These are phyloP conservation scores for Petaurus breviceps DNA, from an alignment of 2,113 vertebrate species.

Conservation along the genomic window DNA sequence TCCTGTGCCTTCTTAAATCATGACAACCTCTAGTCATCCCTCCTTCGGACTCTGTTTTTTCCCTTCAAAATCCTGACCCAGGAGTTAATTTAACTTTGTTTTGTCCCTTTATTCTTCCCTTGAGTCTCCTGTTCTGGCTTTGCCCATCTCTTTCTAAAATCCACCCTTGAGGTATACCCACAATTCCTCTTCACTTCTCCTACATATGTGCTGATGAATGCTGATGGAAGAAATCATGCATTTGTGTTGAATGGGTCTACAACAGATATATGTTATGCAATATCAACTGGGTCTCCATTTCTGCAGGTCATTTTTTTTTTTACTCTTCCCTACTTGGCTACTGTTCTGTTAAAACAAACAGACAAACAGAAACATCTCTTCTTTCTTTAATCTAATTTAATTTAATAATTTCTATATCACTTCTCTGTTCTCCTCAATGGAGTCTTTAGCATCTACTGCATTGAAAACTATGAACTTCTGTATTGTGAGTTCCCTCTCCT, in stretches of 20 bases:
- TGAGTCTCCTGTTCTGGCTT: neutral
- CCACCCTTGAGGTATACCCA: neutral
- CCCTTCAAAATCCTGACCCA: neutral
- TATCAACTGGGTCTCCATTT: too few relatives aligned
- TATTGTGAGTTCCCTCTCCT: too few relatives aligned
- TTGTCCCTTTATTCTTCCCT: neutral
- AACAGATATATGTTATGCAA: too few relatives aligned
- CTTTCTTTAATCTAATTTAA: too few relatives aligned
- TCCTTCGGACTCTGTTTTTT: neutral
- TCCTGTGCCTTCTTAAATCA: too few relatives aligned
- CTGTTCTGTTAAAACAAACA: too few relatives aligned
- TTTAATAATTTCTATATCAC: too few relatives aligned
- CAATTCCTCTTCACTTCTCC: neutral
- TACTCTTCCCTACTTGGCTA: too few relatives aligned
- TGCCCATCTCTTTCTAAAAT: neutral
- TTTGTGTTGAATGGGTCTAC: too few relatives aligned
- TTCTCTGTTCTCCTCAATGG: too few relatives aligned
- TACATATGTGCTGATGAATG: neutral
- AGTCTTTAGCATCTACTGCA: neutral
- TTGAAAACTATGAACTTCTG: neutral
- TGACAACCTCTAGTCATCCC: neutral
- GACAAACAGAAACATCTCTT: too few relatives aligned
- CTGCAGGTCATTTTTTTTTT: too few relatives aligned
- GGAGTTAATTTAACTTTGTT: neutral
- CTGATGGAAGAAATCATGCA: neutral